These are phyloP conservation scores for Xyliphius kryptos DNA, from an alignment of 2,113 vertebrate genomes.

Conservation along the genomic window DNA sequence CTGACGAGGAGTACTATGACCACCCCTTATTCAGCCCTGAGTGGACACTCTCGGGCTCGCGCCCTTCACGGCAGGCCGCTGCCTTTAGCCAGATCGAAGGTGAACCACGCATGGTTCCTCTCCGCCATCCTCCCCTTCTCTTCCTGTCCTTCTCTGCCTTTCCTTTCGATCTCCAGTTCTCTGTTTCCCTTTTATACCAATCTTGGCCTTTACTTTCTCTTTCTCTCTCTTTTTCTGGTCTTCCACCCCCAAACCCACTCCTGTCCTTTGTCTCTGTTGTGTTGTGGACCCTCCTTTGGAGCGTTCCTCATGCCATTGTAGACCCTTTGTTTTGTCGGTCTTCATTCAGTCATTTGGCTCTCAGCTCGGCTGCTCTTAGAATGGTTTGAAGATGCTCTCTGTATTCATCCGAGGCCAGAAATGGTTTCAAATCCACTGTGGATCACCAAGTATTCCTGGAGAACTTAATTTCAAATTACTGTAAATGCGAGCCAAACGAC, in stretches of 20 bases:
- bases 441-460: too few species aligned
- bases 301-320: constrained; percentile 20
- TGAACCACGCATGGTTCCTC: constrained; percentile 87
- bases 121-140: constrained; percentile 48
- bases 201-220: constrained; percentile 39
- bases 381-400: too few species aligned
- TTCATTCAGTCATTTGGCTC: constrained; percentile 40
- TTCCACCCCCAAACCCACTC: constrained; percentile 12
- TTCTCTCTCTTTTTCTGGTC: constrained; percentile 8
- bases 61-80: constrained; percentile 75
- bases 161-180: constrained; percentile 7
- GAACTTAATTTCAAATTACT: constrained; percentile 13
- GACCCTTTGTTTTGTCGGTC: constrained; percentile 16
- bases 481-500: constrained; percentile 44
- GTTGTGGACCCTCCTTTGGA: constrained; percentile 33
- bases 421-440: too few species aligned
- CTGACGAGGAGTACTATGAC: constrained; percentile 88
- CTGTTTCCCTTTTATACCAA: constrained; percentile 39
- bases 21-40: constrained; percentile 91
- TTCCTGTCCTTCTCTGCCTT: constrained; percentile 30
- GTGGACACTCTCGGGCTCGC: constrained; percentile 77
- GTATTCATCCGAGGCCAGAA: too few species aligned
- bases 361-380: too few species aligned
- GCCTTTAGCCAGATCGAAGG: constrained; percentile 86
- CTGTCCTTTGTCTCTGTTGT: constrained; percentile 36